Evolutionary conservation across 2,113 vertebrate genomes (phyloP).

Genomic region (Dicerorhinus sumatrensis): DNA sequence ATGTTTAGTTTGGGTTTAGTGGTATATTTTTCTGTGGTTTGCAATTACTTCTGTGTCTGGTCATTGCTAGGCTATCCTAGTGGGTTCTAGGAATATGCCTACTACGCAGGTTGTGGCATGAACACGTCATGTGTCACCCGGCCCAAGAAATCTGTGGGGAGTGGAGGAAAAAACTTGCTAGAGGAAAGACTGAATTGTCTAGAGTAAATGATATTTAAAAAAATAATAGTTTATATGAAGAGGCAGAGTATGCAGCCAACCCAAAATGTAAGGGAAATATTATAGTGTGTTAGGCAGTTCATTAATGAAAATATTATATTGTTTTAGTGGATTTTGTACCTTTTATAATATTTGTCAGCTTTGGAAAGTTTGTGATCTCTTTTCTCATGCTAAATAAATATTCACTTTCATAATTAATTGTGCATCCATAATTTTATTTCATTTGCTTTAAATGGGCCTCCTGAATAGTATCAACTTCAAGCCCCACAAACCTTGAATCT

Average conservation of each 20-base stretch:
- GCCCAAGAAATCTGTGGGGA: background rate
- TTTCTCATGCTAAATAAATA: background rate
- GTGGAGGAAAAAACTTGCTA: background rate
- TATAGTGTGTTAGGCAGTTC: background rate
- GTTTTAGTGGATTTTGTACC: background rate
- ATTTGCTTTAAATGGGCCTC: background rate
- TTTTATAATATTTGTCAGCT: background rate
- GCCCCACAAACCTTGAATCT: background rate
- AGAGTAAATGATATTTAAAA: background rate
- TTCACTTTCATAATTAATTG: background rate
- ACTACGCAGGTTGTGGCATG: background rate
- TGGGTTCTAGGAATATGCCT: background rate
- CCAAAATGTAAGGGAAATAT: background rate
- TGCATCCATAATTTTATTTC: background rate
- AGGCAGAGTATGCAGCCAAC: no score
- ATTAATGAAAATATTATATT: background rate
- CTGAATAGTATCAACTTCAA: background rate
- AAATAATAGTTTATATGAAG: background rate
- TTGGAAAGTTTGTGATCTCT: conserved; percentile 2
- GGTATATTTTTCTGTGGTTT: conserved; percentile 53
- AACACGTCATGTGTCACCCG: background rate
- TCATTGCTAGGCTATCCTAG: background rate
- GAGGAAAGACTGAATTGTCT: background rate
- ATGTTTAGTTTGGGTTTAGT: conserved; percentile 47
- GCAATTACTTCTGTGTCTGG: background rate